Conservation (phyloP, 2,113 vertebrate species). For the Carassius carassius region DNA sequence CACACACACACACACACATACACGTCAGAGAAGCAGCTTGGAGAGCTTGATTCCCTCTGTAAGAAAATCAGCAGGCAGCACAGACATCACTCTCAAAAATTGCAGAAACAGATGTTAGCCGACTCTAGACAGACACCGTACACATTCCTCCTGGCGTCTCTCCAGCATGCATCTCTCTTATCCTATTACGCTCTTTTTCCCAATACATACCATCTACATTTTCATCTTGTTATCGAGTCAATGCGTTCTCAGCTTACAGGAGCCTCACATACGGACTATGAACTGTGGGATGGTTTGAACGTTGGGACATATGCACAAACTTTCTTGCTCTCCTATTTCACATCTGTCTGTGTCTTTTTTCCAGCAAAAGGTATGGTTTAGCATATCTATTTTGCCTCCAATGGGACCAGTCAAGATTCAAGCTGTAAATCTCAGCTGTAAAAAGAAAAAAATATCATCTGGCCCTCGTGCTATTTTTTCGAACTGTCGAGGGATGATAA, state of each 20-base stretch:
- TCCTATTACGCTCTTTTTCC: slow-evolving; percentile 37
- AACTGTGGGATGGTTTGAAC: slow-evolving; percentile 15
- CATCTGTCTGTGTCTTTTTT: slow-evolving; percentile 28
- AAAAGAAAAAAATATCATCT: background rate
- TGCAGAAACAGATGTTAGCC: slow-evolving; percentile 32
- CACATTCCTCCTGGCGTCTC: slow-evolving; percentile 12
- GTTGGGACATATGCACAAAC: background rate
- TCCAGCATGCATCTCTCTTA: slow-evolving; percentile 22
- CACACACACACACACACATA: background rate
- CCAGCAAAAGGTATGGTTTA: slow-evolving; percentile 23
- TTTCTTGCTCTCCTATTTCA: background rate
- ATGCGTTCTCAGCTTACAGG: slow-evolving; percentile 23
- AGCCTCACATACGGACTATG: slow-evolving; percentile 18
- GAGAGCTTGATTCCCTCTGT: slow-evolving; percentile 36
- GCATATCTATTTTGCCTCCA: slow-evolving; percentile 28
- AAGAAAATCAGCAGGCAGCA: slow-evolving; percentile 31
- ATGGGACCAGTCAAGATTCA: slow-evolving; percentile 36
- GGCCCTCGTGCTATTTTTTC: background rate
- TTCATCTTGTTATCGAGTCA: slow-evolving; percentile 37
- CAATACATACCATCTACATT: slow-evolving; percentile 28
- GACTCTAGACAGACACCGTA: slow-evolving; percentile 30
- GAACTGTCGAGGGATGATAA: slow-evolving; percentile 24
- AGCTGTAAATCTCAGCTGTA: slow-evolving; percentile 28
- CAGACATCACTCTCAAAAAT: slow-evolving; percentile 35
- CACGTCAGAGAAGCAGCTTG: background rate